These are phyloP conservation scores for Buceros bicornis DNA, from an alignment of 2,797 vertebrate species.

Conservation along the genomic window DNA sequence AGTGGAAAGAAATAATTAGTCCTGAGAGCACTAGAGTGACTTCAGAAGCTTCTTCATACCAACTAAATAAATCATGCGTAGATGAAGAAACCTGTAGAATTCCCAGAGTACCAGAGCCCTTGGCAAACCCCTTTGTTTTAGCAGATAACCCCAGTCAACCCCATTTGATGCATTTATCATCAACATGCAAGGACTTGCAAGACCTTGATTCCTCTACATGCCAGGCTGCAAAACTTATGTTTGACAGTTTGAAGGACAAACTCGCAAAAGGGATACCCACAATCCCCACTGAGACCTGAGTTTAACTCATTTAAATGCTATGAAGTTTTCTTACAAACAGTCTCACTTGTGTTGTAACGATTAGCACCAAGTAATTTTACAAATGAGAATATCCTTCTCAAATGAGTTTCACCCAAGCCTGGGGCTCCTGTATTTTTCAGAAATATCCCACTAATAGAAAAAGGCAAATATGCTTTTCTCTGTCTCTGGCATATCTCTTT, in stretches of 20 bases:
- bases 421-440: neutral
- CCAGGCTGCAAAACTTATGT: neutral
- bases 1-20: neutral
- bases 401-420: neutral
- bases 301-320: neutral
- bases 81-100: neutral
- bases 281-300: neutral
- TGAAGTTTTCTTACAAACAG: neutral
- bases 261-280: neutral
- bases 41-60: neutral
- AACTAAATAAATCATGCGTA: neutral
- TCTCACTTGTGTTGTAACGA: neutral
- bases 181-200: neutral
- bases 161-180: neutral
- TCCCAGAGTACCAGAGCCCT: neutral
- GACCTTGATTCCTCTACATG: neutral
- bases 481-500: neutral
- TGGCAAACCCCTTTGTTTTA: neutral
- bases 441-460: neutral
- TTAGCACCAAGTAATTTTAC: neutral
- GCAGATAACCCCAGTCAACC: neutral
- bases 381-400: neutral
- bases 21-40: neutral
- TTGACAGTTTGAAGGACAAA: neutral
- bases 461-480: neutral